Base-by-base conservation (phyloP, 1,140 invertebrate genomes). In the Helicoverpa zea region DNA sequence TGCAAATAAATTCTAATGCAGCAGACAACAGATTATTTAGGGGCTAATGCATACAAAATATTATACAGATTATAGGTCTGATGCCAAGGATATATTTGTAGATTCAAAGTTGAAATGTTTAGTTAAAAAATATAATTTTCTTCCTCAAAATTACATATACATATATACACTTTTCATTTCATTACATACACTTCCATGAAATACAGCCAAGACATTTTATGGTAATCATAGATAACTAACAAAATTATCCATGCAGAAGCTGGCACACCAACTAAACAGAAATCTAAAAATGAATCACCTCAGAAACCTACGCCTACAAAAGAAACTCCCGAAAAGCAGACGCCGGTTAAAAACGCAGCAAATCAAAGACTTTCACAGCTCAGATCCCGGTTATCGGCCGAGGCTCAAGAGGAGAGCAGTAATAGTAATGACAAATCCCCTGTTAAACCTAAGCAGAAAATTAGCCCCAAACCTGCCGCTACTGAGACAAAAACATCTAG, bases 351-450 rank as follows among this genome's bases (percentile, higher is more conserved):
- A 59, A 93, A 92, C 68, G 72, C 86, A 75, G 92, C 92, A 30
- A 94, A 87, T 43, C 74, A 85, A 49, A 89, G 92, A 80, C 81
- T 94, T 4, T 84, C 91, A 29, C 84, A 91, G 52, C 73, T 94
- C 11, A 83, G 90, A 63, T 73, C 80, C 4, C 82, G 84, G 68
- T 70, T 93, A 51, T 78, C 83, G 10, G 10, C 56, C 16, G 92
- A 94, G 82, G 80, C 79, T 14, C 84, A 88, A 76, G 84, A 82
- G 72, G 75, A 77, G 9, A 66, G 23, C 43, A 77, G 23, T n/a
- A 77, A 66, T 29, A 77, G 75, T 29, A 76, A 54, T 47, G 84
- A 85, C 13, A 79, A 84, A 49, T 76, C 79, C 16, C 80, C 84
- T 30, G 63, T 72, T 11, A 88, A 84, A 73, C 82, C 79, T 43